Percentiles rank a stretch among this genome's conserved stretches.
Evolutionary conservation across 2,113 vertebrate genomes (phyloP).

Genomic region (Myiopsitta monachus): DNA sequence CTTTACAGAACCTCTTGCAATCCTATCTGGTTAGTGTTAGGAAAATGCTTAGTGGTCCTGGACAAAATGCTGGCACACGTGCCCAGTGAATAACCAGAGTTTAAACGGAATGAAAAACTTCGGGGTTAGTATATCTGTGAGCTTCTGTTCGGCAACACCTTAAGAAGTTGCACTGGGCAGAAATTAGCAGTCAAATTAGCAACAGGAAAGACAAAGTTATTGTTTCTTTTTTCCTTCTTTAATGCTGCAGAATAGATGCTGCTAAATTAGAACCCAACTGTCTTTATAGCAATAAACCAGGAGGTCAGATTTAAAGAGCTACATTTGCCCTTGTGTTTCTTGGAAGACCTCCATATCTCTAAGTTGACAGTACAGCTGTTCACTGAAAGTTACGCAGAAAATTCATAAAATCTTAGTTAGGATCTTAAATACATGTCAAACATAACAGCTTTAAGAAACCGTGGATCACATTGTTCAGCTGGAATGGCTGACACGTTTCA

Average conservation of each 20-base stretch:
- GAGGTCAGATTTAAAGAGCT: constrained; percentile 48
- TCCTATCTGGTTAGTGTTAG: neutral
- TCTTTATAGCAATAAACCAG: constrained; percentile 27
- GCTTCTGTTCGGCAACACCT: neutral
- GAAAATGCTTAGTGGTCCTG: neutral
- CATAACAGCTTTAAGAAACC: neutral
- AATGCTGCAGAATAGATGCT: neutral
- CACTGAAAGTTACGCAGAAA: constrained; percentile 59
- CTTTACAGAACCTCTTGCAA: neutral
- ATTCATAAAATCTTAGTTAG: constrained; percentile 29
- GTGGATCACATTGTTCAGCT: neutral
- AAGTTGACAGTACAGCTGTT: constrained; percentile 74
- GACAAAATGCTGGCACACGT: accelerated
- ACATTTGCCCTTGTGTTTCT: constrained; percentile 61
- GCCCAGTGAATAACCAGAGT: neutral
- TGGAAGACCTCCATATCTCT: constrained; percentile 72
- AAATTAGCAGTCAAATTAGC: neutral
- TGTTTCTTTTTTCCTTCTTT: neutral
- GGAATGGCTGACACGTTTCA: neutral
- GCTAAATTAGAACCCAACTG: constrained; percentile 21
- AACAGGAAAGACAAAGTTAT: neutral
- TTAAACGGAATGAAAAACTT: neutral
- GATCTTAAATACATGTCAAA: neutral
- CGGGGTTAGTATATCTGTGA: neutral
- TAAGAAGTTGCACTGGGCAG: neutral